phyloP scores from a whole-genome alignment of 2,888 invertebrate genomes.

The Exocentrus adspersus region DNA sequence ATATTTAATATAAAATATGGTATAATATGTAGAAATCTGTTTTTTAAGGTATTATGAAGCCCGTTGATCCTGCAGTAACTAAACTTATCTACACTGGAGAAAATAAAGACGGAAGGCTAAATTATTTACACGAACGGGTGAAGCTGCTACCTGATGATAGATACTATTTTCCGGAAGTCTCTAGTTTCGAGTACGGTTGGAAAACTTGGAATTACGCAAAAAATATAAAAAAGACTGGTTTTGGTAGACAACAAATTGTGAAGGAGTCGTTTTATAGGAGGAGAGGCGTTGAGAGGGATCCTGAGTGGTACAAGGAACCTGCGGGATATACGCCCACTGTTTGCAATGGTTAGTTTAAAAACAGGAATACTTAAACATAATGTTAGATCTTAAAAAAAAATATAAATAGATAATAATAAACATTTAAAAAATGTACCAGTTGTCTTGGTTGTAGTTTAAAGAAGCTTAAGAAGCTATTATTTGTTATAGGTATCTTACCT shows the following conservation, averaged over 20 bases:
- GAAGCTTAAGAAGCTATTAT: too few species aligned
- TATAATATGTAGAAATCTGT: too few species aligned
- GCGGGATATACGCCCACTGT: slow-evolving; percentile 59
- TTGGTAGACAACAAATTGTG: slow-evolving; percentile 66
- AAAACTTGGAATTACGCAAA: slow-evolving; percentile 64
- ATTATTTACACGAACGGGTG: slow-evolving; percentile 65
- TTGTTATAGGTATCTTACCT: too few species aligned
- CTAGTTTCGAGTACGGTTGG: slow-evolving; percentile 71
- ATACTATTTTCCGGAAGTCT: slow-evolving; percentile 66
- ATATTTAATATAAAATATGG: too few species aligned
- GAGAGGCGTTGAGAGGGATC: slow-evolving; percentile 68
- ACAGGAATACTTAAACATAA: neutral
- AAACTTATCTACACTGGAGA: slow-evolving; percentile 64
- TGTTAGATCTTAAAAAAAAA: neutral
- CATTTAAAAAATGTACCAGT: neutral
- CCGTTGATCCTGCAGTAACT: slow-evolving; percentile 64
- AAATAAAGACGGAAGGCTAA: slow-evolving; percentile 64
- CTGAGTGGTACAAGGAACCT: slow-evolving; percentile 67
- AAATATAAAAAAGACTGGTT: slow-evolving; percentile 57
- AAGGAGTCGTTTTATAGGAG: slow-evolving; percentile 69
- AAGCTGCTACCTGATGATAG: slow-evolving; percentile 68
- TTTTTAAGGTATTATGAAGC: slow-evolving; percentile 62
- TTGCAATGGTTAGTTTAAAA: slow-evolving; percentile 46
- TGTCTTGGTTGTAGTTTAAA: too few species aligned
- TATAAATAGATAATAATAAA: neutral